phyloP scores from a whole-genome alignment of 1,140 invertebrate species.

The Camponotus floridanus region DNA sequence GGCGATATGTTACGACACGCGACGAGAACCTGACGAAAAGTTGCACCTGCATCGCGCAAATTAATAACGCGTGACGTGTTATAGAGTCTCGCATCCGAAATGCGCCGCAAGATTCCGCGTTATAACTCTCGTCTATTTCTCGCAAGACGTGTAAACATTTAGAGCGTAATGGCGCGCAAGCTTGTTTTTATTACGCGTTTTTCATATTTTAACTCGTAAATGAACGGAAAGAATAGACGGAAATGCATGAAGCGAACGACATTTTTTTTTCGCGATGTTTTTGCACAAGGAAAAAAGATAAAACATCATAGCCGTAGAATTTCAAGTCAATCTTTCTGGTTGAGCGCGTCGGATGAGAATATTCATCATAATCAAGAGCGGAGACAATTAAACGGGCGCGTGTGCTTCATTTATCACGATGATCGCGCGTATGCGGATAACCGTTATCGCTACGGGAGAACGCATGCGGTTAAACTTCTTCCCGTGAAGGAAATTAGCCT shows the following conservation, averaged over 20 bases:
- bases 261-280: not conserved
- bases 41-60: conserved; percentile 60
- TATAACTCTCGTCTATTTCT: conserved; percentile 8
- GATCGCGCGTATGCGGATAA: conserved; percentile 58
- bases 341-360: conserved; percentile 26
- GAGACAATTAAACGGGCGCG: conserved; percentile 67
- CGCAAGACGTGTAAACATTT: not conserved
- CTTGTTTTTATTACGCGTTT: not conserved
- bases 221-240: not conserved
- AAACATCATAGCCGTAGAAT: not conserved
- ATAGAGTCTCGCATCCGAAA: conserved; percentile 56
- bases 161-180: not conserved
- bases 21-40: conserved; percentile 59
- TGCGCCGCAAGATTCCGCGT: conserved; percentile 46
- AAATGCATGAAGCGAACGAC: conserved; percentile 37
- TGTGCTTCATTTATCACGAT: conserved; percentile 67
- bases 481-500: conserved; percentile 46
- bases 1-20: conserved; percentile 37
- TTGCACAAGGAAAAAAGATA: not conserved
- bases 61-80: conserved; percentile 63
- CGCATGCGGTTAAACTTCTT: conserved; percentile 57
- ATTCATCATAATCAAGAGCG: conserved; percentile 65
- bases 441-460: conserved; percentile 38
- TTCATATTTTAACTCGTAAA: conserved; percentile 15
- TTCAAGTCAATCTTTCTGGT: conserved; percentile 36